These are phyloP conservation scores for Spodoptera exigua DNA, from an alignment of 2,888 invertebrate species.

Conservation along the genomic window DNA sequence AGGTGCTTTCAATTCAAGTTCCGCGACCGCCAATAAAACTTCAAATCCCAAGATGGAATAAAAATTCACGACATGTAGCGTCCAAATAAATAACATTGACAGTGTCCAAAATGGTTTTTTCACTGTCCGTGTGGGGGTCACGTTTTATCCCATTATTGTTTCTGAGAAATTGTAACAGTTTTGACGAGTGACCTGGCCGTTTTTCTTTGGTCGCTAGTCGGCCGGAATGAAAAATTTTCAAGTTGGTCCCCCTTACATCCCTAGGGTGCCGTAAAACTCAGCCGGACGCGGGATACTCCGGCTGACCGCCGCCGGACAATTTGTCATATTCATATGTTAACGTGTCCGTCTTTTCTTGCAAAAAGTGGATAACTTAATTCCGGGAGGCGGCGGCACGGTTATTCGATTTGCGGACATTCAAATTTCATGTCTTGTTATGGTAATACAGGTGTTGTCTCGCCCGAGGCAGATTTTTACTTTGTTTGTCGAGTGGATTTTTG, in stretches of 20 bases:
- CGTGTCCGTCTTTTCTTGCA: slow-evolving; percentile 88
- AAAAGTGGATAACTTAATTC: slow-evolving; percentile 89
- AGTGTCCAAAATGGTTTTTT: slow-evolving; percentile 83
- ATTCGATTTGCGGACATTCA: slow-evolving; percentile 88
- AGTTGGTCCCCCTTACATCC: slow-evolving; percentile 84
- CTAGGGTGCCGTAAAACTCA: slow-evolving; percentile 88
- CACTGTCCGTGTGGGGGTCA: slow-evolving; percentile 76
- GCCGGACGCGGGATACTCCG: slow-evolving; percentile 78
- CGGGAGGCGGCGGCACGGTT: slow-evolving; percentile 75
- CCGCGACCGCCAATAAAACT: slow-evolving; percentile 80
- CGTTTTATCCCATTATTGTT: slow-evolving; percentile 87
- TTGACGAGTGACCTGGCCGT: slow-evolving; percentile 88
- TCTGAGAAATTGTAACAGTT: slow-evolving; percentile 89
- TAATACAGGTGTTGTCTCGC: slow-evolving; percentile 87
- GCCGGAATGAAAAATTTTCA: slow-evolving; percentile 89
- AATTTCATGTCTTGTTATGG: slow-evolving; percentile 89
- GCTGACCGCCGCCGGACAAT: slow-evolving; percentile 86
- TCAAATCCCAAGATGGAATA: slow-evolving; percentile 86
- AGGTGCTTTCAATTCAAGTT: slow-evolving; percentile 69
- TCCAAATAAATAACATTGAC: slow-evolving; percentile 89
- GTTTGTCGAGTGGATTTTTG: slow-evolving; percentile 37
- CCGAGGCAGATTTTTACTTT: slow-evolving; percentile 66
- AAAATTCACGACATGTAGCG: slow-evolving; percentile 85
- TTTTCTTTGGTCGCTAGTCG: slow-evolving; percentile 83
- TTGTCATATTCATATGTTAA: slow-evolving; percentile 90